Evolutionary conservation across 2,888 invertebrate genomes (phyloP), one percentile per base, ranked within the genome.

Genomic region (Tinea trinotella): DNA sequence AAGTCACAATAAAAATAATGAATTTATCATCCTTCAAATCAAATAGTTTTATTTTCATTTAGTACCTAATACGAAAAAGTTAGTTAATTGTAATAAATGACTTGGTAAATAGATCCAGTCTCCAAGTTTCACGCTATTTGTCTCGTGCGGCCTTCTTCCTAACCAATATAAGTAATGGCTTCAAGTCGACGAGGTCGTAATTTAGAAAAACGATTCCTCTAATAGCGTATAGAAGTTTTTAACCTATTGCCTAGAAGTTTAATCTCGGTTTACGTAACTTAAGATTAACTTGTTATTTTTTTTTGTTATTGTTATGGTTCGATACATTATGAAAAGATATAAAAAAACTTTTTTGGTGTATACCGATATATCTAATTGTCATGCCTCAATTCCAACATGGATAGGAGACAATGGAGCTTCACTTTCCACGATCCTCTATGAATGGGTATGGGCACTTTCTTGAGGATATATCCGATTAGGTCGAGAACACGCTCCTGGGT

Each of bases 21-120:
- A n/a, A n/a, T n/a, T n/a, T n/a, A n/a, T n/a, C n/a, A n/a, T n/a
- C n/a, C n/a, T n/a, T n/a, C 30, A 12, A 49, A 54, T 52, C 50
- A 22, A 15, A 24, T 12, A 56, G 34, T 50, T 67, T 64, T 68
- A 70, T 70, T 71, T 72, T 64, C 59, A 71, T 75, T 70, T 40
- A 40, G 40, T n/a, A 40, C 6, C 59, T 67, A 71, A 72, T 70
- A 72, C 61, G 65, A 61, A 57, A 65, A 72, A 74, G 71, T 75
- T 73, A 63, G 70, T 67, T 75, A 74, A 76, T 73, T 72, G 64
- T 72, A 71, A 77, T 71, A 76, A 76, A 78, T 71, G 71, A 66
- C 61, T 59, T 60, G 61, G 63, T 59, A 61, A 63, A 65, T 62
- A 65, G 65, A 71, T 63, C 66, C 66, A 67, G 69, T 67, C 64